Base-by-base conservation (phyloP, 2,797 vertebrate species). In the Gallirallus australis region DNA sequence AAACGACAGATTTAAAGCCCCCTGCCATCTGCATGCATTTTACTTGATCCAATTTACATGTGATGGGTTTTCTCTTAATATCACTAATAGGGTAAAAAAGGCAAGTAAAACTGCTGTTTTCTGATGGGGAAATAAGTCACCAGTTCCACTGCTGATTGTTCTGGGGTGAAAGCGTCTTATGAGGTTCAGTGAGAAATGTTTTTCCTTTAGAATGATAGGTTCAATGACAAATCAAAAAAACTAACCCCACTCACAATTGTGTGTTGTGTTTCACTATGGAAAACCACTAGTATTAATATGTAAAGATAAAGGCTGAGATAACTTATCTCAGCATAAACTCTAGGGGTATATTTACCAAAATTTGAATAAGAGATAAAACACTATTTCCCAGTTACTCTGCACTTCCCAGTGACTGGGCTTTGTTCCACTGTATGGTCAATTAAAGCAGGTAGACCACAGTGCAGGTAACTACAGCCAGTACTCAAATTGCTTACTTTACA, bases 41-140 rank as follows among this genome's bases (percentile, higher is more conserved):
- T 84, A 70, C 66, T 90, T 93, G 63, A 94, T 86, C 33, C 52
- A 50, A 76, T 94, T 91, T 91, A 56, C 79, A 84, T 59, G 54
- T 64, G 16, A 92, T 69, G 47, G 5, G 4, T 39, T 91, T 92
- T 83, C n/a, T 64, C 63, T 78, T 85, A 88, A n/a, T 91, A 57
- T 61, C 9, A 53, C 27, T 40, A 76, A 72, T 28, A 68, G 12
- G 15, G 61, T 2, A 14, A 4, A 45, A 56, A 77, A 89, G 20
- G 21, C 35, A 91, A 73, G 6, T 39, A 82, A 78, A 96, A 86
- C 8, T 59, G 11, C 47, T 93, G 28, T 66, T 18, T 39, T 88
- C 28, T 50, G 48, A 60, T 56, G 39, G 31, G 69, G n/a, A 65
- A 83, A 50, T 33, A 77, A 84, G 30, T 63, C 48, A 86, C 7